Evolutionary conservation across 1,140 invertebrate genomes (phyloP).

Genomic region (Liolophura sinensis): DNA sequence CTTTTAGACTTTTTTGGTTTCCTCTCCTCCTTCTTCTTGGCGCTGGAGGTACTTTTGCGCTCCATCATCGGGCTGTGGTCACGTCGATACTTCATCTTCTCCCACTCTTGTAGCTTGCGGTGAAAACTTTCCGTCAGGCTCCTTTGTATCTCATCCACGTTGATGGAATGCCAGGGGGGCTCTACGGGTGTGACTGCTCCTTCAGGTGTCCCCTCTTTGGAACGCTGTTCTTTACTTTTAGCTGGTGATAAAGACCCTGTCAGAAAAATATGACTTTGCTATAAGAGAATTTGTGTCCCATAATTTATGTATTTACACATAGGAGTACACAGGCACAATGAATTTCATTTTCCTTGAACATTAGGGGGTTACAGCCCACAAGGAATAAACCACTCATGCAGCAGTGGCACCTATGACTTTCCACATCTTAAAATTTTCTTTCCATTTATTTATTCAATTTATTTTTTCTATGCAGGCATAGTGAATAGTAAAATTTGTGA

Average conservation of each 20-base stretch:
- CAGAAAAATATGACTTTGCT: too few species aligned
- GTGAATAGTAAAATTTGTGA: too few species aligned
- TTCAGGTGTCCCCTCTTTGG: constrained; percentile 23
- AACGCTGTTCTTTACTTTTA: not conserved
- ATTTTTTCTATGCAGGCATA: too few species aligned
- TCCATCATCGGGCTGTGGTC: constrained; percentile 29
- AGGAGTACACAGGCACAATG: too few species aligned
- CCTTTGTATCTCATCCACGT: constrained; percentile 66
- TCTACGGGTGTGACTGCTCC: constrained; percentile 26
- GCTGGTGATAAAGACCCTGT: not conserved
- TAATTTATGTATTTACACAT: too few species aligned
- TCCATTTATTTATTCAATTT: too few species aligned
- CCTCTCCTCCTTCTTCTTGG: constrained; percentile 35
- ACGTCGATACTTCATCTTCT: constrained; percentile 58
- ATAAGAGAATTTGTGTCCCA: too few species aligned
- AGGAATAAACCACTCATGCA: too few species aligned
- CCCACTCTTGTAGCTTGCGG: constrained; percentile 74
- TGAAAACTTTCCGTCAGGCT: constrained; percentile 74
- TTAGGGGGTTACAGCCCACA: too few species aligned
- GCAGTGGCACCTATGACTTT: too few species aligned
- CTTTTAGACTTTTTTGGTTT: constrained; percentile 43
- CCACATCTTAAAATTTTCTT: too few species aligned
- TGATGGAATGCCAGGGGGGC: constrained; percentile 20
- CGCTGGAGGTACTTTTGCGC: constrained; percentile 24
- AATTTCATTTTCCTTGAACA: too few species aligned